Evolutionary conservation across 2,888 invertebrate genomes (phyloP).

Genomic region (Amphipoea oculea): DNA sequence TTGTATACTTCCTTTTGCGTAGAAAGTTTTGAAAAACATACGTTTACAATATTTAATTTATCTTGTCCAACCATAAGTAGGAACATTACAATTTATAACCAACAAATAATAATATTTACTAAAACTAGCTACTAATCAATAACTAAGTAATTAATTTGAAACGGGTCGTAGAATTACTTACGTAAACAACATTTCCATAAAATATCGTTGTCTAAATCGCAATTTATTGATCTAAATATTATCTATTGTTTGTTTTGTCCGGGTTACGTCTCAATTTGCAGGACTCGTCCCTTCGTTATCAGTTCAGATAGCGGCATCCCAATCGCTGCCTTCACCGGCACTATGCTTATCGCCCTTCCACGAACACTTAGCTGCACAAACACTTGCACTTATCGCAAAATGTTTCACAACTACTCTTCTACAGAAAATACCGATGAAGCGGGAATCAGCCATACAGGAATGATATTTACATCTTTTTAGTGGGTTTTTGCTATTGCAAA

Average conservation of each 20-base stretch:
- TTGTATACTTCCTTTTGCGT: constrained; percentile 16
- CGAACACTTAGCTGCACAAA: constrained; percentile 83
- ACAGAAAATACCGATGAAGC: constrained; percentile 66
- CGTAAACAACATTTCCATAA: constrained; percentile 23
- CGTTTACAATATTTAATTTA: neutral
- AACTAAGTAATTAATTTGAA: constrained; percentile 21
- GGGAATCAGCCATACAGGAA: constrained; percentile 12
- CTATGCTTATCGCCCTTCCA: constrained; percentile 85
- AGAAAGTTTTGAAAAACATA: constrained; percentile 37
- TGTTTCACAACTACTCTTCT: constrained; percentile 82
- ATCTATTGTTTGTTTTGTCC: constrained; percentile 46
- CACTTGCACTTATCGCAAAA: constrained; percentile 86
- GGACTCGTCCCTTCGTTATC: constrained; percentile 78
- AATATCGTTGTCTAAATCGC: constrained; percentile 16
- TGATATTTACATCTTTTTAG: constrained; percentile 7
- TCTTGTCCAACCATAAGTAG: neutral
- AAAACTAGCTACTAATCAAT: constrained; percentile 2
- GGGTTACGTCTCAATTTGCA: constrained; percentile 65
- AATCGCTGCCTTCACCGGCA: constrained; percentile 80
- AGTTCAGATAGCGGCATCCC: constrained; percentile 83
- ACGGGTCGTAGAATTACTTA: constrained; percentile 14
- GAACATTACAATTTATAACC: constrained; percentile 20
- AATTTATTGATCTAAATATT: constrained; percentile 25
- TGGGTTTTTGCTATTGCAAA: neutral
- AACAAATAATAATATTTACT: constrained; percentile 3